These are phyloP conservation scores for Ondatra zibethicus DNA, from an alignment of 2,113 vertebrate genomes.

Conservation along the genomic window DNA sequence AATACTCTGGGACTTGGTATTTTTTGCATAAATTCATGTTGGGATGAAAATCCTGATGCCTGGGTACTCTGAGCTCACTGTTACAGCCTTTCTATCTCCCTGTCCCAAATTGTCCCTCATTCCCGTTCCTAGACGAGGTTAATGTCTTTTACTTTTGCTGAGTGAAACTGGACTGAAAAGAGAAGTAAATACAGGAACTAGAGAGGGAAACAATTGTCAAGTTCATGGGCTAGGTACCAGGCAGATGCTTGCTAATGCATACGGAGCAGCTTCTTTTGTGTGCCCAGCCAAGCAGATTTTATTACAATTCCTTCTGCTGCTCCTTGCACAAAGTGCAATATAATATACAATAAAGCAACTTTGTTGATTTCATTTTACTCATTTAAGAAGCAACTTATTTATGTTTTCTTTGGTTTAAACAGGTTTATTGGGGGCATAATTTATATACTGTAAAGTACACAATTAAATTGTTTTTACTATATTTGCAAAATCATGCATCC, in stretches of 20 bases:
- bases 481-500: not conserved
- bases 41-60: not conserved
- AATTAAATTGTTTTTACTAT: slow-evolving; percentile 49
- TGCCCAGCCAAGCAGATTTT: not conserved
- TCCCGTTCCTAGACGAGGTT: not conserved
- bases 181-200: not conserved
- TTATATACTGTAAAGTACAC: not conserved
- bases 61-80: not conserved
- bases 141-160: slow-evolving; percentile 36
- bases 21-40: no score
- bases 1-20: not conserved
- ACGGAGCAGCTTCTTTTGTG: not conserved
- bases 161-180: not conserved
- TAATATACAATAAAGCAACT: not conserved
- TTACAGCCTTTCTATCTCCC: not conserved
- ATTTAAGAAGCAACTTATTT: slow-evolving; percentile 17
- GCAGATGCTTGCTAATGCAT: not conserved
- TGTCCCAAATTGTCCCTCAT: not conserved
- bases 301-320: not conserved
- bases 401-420: slow-evolving; percentile 33
- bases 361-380: slow-evolving; percentile 3
- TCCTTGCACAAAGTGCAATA: not conserved
- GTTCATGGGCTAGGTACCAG: no score
- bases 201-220: not conserved
- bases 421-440: not conserved